Base-by-base conservation (phyloP, 2,113 vertebrate species). In the Rhea americana region DNA sequence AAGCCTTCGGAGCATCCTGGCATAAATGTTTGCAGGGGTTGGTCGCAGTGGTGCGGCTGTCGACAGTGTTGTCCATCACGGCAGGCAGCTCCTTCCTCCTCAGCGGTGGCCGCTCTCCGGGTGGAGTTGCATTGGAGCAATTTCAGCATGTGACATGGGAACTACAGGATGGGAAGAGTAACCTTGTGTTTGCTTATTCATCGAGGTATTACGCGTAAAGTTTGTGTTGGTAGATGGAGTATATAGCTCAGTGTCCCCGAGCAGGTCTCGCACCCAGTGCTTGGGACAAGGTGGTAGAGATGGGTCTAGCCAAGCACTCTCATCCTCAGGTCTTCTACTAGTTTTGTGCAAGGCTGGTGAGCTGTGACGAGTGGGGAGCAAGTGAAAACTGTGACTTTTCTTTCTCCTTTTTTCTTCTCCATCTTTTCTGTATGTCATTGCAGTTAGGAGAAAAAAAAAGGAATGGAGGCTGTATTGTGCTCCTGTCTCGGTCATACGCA, bases 401-500 rank as follows among this genome's bases (percentile, higher is more conserved):
- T 21, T 75, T 79, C 11, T 65, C 82, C 47, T 91, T 28, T 45
- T n/a, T 48, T 28, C 11, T 9, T 13, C 47, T 85, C 20, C 47
- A 39, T 2, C 8, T 90, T 85, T 21, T 51, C 10, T 55, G 55
- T 45, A 59, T 26, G 13, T 13, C 67, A 1, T 61, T 76, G 14
- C 45, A 17, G 22, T 6, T 6, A 18, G 26, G 20, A 3, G 1
- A 45, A 45, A 45, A 65, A 39, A 67, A 45, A 25, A 66, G 0
- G 6, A 32, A 8, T 13, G 30, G 24, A 28, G 25, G 45, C 24
- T 77, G 45, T 53, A 19, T 74, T 59, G 19, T 0, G 0, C 4
- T 71, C 66, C 66, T 65, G 55, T 71, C 65, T 12, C 37, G 81
- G 0, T 17, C 61, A 7, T 0, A 0, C 7, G 5, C 41, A 26